phyloP scores from a whole-genome alignment of 2,888 invertebrate genomes.

The Hydrotaea cyrtoneurina region DNA sequence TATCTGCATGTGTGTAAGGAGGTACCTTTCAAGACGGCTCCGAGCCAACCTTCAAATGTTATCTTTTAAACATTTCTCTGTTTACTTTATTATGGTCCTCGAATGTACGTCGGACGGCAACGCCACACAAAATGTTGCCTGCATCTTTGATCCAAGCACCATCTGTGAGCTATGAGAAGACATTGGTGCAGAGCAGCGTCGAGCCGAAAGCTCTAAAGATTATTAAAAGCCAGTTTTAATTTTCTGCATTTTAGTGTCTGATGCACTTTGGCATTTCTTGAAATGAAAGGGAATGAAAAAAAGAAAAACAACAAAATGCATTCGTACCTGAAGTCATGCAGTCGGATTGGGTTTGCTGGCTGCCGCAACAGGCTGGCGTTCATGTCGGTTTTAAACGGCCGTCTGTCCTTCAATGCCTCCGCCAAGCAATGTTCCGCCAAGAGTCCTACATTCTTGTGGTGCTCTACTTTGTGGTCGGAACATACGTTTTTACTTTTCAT shows the following conservation, averaged over 20 bases:
- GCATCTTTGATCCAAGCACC: not conserved
- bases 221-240: constrained; percentile 79
- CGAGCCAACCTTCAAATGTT: constrained; percentile 38
- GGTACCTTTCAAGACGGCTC: constrained; percentile 1
- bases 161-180: not conserved
- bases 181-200: not conserved
- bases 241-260: constrained; percentile 77
- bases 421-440: constrained; percentile 24
- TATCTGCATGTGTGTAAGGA: not conserved
- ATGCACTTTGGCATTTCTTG: constrained; percentile 77
- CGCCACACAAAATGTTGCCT: not conserved
- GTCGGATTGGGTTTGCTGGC: not conserved
- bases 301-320: not conserved
- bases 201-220: constrained; percentile 54
- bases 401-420: constrained; percentile 5
- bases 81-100: constrained; percentile 44
- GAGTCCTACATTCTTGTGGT: constrained; percentile 56
- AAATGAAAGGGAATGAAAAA: constrained; percentile 21
- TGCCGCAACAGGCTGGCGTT: constrained; percentile 10
- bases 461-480: constrained; percentile 60
- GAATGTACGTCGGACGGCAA: not conserved
- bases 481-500: constrained; percentile 55
- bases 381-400: constrained; percentile 22
- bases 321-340: constrained; percentile 50
- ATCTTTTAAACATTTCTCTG: constrained; percentile 55